phyloP scores from a whole-genome alignment of 2,888 invertebrate genomes.

The Horisme vitalbata region DNA sequence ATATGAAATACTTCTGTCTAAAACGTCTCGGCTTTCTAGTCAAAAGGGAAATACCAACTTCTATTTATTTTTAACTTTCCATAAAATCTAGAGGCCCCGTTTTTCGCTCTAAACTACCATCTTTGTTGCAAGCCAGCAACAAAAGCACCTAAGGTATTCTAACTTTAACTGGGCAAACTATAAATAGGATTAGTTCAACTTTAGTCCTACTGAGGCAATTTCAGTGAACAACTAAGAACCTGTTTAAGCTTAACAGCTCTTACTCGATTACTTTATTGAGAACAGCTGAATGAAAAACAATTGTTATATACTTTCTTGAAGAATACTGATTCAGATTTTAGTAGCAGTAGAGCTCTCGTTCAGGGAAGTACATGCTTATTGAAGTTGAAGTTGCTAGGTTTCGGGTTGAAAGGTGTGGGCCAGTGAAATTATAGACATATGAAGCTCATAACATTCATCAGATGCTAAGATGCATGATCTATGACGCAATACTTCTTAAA shows the following conservation, averaged over 20 bases:
- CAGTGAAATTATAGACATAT: too few species aligned
- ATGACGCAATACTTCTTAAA: too few species aligned
- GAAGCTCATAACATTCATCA: too few species aligned
- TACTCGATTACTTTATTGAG: conserved; percentile 2
- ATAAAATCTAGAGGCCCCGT: conserved; percentile 13
- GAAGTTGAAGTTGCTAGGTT: too few species aligned
- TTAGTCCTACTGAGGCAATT: conserved; percentile 20
- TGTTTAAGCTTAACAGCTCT: conserved; percentile 10
- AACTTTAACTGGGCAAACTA: conserved; percentile 30
- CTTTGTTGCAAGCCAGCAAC: conserved; percentile 17
- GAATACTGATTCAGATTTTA: too few species aligned
- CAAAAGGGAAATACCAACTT: too few species aligned
- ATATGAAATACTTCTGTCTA: too few species aligned
- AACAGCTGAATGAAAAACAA: background rate
- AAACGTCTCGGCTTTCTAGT: too few species aligned
- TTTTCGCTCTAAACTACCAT: conserved; percentile 15
- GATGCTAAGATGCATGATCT: too few species aligned
- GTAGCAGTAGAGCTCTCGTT: too few species aligned
- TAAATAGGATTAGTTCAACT: conserved; percentile 33
- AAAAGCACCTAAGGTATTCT: conserved; percentile 28
- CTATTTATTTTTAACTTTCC: conserved; percentile 1
- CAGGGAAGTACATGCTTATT: too few species aligned
- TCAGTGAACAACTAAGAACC: conserved; percentile 23
- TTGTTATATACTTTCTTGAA: background rate
- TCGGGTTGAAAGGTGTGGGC: too few species aligned